phyloP scores from a whole-genome alignment of 2,888 invertebrate species.

The Anarsia innoxiella region DNA sequence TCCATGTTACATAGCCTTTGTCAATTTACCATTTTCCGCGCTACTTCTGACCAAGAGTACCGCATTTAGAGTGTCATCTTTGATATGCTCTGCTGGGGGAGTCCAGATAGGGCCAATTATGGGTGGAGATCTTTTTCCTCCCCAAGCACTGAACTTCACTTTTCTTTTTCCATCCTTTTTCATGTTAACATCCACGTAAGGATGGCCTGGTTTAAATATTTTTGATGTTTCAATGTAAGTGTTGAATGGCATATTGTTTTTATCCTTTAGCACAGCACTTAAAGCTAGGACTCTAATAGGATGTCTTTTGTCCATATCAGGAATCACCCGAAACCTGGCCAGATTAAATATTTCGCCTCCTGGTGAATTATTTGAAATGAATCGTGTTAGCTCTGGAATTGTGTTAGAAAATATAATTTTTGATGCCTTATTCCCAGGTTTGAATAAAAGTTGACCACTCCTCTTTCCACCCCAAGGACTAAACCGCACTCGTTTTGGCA shows the following conservation, averaged over 20 bases:
- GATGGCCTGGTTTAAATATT: slow-evolving; percentile 54
- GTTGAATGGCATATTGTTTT: slow-evolving; percentile 49
- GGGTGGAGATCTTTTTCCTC: slow-evolving; percentile 61
- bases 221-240: slow-evolving; percentile 44
- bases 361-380: slow-evolving; percentile 50
- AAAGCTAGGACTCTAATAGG: slow-evolving; percentile 52
- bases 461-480: slow-evolving; percentile 69
- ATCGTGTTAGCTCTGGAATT: slow-evolving; percentile 50
- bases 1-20: slow-evolving; percentile 33
- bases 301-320: slow-evolving; percentile 45
- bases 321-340: slow-evolving; percentile 48
- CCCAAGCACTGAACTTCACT: slow-evolving; percentile 68
- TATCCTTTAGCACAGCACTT: slow-evolving; percentile 39
- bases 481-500: slow-evolving; percentile 66
- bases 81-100: too few relatives aligned
- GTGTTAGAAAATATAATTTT: slow-evolving; percentile 52
- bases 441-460: slow-evolving; percentile 56
- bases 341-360: slow-evolving; percentile 34
- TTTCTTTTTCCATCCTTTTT: slow-evolving; percentile 66
- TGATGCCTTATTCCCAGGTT: slow-evolving; percentile 45
- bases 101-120: slow-evolving; percentile 70
- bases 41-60: too few relatives aligned
- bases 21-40: slow-evolving; percentile 24
- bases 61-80: too few relatives aligned
- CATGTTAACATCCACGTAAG: slow-evolving; percentile 51